phyloP scores from a whole-genome alignment of 64 coral and sea anemone genomes.

The Catalaphyllia jardinei region DNA sequence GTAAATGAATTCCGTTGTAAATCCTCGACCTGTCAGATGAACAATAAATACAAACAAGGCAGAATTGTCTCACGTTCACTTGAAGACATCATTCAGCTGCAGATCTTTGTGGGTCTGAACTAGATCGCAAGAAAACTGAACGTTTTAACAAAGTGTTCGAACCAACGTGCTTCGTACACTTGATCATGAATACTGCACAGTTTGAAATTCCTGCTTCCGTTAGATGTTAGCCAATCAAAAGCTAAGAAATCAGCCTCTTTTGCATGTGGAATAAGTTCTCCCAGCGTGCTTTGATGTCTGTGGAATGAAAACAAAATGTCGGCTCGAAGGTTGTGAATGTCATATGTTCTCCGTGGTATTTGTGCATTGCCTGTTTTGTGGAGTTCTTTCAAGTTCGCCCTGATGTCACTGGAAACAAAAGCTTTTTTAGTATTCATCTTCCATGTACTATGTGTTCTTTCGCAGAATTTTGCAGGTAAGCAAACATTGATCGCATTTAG shows the following conservation, averaged over 20 bases:
- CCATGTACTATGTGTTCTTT: background rate
- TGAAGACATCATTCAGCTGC: constrained; percentile 8
- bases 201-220: constrained; percentile 58
- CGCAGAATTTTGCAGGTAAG: constrained; percentile 19
- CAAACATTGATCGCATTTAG: background rate
- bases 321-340: background rate
- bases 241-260: constrained; percentile 9
- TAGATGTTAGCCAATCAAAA: constrained; percentile 51
- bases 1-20: background rate
- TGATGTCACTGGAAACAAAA: constrained; percentile 6
- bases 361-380: background rate
- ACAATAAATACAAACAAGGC: background rate
- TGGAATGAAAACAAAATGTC: constrained; percentile 1
- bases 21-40: background rate
- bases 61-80: background rate
- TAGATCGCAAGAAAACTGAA: constrained; percentile 15
- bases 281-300: background rate
- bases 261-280: background rate
- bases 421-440: constrained; percentile 1
- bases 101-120: background rate
- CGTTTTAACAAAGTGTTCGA: background rate
- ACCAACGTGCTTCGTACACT: constrained; percentile 43
- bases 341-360: background rate
- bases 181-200: constrained; percentile 39
- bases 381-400: background rate